phyloP scores from a whole-genome alignment of 2,888 invertebrate genomes.

The Nemoura dubitans region DNA sequence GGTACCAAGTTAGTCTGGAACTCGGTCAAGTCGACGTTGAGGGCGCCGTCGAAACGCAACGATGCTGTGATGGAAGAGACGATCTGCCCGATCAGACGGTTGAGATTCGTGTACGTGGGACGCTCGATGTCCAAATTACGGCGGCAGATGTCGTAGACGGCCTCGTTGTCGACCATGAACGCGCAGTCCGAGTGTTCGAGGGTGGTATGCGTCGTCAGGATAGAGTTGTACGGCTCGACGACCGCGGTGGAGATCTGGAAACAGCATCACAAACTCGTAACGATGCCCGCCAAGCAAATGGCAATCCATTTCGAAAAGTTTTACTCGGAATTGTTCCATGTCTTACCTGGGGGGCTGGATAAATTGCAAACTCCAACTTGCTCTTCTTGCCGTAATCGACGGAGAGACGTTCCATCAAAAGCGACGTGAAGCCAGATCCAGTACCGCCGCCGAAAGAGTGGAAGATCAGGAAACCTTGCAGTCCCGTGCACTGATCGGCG shows the following conservation, averaged over 20 bases:
- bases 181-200: constrained; percentile 88
- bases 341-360: constrained; percentile 65
- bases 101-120: constrained; percentile 86
- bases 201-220: constrained; percentile 91
- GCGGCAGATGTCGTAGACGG: constrained; percentile 88
- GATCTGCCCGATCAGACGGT: constrained; percentile 72
- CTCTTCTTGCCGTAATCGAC: constrained; percentile 71
- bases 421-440: constrained; percentile 68
- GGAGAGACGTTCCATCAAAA: constrained; percentile 68
- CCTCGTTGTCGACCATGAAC: constrained; percentile 93
- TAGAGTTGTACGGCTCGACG: constrained; percentile 91
- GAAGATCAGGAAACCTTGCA: constrained; percentile 88
- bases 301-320: background rate
- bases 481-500: constrained; percentile 64
- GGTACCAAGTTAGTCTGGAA: constrained; percentile 92
- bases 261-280: background rate
- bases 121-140: constrained; percentile 86
- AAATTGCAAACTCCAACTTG: constrained; percentile 68
- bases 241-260: constrained; percentile 81
- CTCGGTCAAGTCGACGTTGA: constrained; percentile 89
- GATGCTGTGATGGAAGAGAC: constrained; percentile 68
- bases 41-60: constrained; percentile 82
- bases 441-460: constrained; percentile 76
- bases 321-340: background rate
- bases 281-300: background rate